phyloP scores from a whole-genome alignment of 2,888 invertebrate genomes.

The Pandemis corylana region DNA sequence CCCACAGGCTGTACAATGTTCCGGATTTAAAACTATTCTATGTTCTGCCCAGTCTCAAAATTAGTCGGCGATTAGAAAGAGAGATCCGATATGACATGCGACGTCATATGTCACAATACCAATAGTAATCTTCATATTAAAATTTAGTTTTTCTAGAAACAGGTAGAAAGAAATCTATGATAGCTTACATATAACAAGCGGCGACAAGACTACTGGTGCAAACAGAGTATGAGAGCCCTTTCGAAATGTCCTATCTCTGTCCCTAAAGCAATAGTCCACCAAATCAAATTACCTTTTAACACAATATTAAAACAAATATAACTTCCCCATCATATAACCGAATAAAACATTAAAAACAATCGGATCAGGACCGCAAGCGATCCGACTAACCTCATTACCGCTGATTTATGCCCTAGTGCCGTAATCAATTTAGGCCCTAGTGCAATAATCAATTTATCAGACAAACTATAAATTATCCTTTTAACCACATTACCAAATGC shows the following conservation, averaged over 20 bases:
- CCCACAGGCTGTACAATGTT: no score
- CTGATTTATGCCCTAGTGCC: conserved; percentile 73
- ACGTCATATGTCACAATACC: no score
- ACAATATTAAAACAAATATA: conserved; percentile 44
- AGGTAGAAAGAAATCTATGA: no score
- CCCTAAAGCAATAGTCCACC: conserved; percentile 22
- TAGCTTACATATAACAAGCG: no score
- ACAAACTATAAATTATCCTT: conserved; percentile 78
- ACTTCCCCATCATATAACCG: conserved; percentile 44
- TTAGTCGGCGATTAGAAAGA: no score
- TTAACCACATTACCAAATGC: not conserved
- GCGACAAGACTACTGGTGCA: no score
- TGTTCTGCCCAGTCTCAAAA: no score
- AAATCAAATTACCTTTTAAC: conserved; percentile 38
- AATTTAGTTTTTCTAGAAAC: no score
- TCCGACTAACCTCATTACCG: conserved; percentile 66
- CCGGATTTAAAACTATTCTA: no score
- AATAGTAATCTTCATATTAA: no score
- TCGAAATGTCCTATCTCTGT: not conserved
- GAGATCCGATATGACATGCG: no score
- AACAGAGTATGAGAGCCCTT: no score
- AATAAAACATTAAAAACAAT: conserved; percentile 52
- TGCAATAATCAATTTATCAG: conserved; percentile 76
- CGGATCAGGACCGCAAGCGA: conserved; percentile 51
- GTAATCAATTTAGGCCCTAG: conserved; percentile 74